These are phyloP conservation scores for Scomber japonicus DNA, from an alignment of 2,113 vertebrate species.

Conservation along the genomic window DNA sequence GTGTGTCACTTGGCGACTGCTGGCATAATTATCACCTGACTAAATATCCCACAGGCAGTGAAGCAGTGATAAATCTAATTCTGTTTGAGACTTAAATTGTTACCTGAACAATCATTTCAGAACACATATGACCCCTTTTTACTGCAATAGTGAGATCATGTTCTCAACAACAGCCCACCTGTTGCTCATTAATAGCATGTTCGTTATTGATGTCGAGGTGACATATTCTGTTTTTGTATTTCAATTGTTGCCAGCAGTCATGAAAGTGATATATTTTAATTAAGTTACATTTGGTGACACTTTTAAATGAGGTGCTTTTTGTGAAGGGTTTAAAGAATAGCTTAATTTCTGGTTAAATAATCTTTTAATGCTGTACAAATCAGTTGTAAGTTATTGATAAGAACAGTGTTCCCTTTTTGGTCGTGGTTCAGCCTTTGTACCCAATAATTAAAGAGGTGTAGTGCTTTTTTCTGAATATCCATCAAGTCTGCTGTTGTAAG, in stretches of 20 bases:
- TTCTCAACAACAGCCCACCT: neutral
- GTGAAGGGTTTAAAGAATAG: no score
- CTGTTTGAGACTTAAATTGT: slow-evolving; percentile 4
- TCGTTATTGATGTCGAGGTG: neutral
- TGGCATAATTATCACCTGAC: slow-evolving; percentile 44
- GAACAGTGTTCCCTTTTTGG: no score
- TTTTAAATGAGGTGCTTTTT: no score
- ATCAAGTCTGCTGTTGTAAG: no score
- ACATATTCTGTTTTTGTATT: neutral
- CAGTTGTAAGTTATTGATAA: no score
- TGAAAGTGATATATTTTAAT: neutral
- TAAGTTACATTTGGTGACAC: neutral
- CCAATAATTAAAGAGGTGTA: no score
- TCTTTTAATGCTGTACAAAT: no score
- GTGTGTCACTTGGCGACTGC: slow-evolving; percentile 25
- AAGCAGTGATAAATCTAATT: slow-evolving; percentile 12
- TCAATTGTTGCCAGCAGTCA: no score
- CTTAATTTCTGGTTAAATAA: no score
- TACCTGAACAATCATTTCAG: slow-evolving; percentile 4
- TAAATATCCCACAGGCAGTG: slow-evolving; percentile 28
- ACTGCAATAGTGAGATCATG: neutral
- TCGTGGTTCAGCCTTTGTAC: no score
- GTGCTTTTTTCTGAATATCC: no score
- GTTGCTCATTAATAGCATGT: neutral
- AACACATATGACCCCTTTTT: neutral